Percentiles rank a stretch among this genome's conserved stretches.
phyloP scores from a whole-genome alignment of 2,888 invertebrate genomes.

The Selenia dentaria region DNA sequence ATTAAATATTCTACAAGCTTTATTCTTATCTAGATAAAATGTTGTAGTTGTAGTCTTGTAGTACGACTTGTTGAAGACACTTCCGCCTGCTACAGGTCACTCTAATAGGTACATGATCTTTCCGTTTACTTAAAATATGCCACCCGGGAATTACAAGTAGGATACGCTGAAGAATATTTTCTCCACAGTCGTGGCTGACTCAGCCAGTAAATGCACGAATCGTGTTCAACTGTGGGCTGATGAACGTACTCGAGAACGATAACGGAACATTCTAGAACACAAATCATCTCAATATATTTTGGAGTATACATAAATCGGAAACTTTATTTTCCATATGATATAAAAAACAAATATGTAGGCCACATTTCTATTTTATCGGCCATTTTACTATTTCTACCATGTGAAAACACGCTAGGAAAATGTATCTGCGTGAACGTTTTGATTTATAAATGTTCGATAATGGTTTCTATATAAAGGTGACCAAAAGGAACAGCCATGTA shows the following conservation, averaged over 20 bases:
- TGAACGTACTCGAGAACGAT: background rate
- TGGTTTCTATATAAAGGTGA: conserved; percentile 7
- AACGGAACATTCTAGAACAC: background rate
- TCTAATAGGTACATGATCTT: too few species aligned
- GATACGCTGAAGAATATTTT: too few species aligned
- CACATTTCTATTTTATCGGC: conserved; percentile 21
- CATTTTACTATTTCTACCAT: conserved; percentile 21
- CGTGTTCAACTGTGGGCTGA: too few species aligned
- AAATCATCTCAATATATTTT: conserved; percentile 12
- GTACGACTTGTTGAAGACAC: too few species aligned
- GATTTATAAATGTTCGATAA: conserved; percentile 15
- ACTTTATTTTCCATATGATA: conserved; percentile 18
- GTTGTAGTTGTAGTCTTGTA: too few species aligned
- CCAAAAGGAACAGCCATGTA: conserved; percentile 4
- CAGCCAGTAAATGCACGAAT: too few species aligned
- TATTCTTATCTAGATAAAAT: too few species aligned
- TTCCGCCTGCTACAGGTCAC: too few species aligned
- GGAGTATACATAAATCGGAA: conserved; percentile 21
- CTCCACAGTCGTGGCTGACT: too few species aligned
- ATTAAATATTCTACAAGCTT: too few species aligned
- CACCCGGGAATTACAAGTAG: too few species aligned
- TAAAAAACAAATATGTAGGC: conserved; percentile 23
- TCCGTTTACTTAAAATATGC: too few species aligned
- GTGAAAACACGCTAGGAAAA: conserved; percentile 17
- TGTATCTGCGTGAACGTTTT: conserved; percentile 13